These are phyloP conservation scores for Bubo scandiacus DNA, from an alignment of 2,113 vertebrate species.

Conservation along the genomic window DNA sequence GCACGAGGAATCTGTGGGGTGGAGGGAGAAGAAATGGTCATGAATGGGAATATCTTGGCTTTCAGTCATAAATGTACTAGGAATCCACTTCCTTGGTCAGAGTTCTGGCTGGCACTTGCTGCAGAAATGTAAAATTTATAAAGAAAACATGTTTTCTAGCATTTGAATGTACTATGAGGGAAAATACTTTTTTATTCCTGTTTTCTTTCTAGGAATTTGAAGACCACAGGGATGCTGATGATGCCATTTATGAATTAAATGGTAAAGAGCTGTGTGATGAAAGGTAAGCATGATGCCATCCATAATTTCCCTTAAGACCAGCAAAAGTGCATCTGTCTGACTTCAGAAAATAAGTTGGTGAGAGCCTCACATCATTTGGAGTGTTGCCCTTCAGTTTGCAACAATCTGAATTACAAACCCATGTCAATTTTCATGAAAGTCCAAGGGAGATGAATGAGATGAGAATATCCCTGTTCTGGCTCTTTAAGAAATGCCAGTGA, in stretches of 20 bases:
- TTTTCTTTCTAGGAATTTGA: constrained; percentile 85
- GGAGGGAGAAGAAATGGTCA: not conserved
- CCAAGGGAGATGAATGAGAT: not conserved
- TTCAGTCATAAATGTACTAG: not conserved
- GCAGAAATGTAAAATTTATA: not conserved
- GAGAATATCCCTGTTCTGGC: not conserved
- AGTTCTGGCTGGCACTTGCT: not conserved
- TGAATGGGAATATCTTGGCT: not conserved
- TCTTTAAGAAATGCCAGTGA: not conserved
- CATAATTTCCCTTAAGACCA: not conserved
- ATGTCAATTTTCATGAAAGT: not conserved
- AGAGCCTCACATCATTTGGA: not conserved
- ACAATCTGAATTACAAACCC: not conserved
- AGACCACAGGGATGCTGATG: constrained; percentile 92
- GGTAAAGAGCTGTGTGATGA: constrained; percentile 91
- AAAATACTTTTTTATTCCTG: not conserved
- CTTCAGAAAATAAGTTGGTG: not conserved
- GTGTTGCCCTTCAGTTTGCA: not conserved
- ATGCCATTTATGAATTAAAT: constrained; percentile 91
- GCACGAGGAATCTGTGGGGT: not conserved
- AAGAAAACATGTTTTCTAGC: not conserved
- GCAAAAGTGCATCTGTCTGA: not conserved
- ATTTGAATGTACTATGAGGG: not conserved
- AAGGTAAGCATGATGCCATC: constrained; percentile 68
- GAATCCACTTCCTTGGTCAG: not conserved